A percentile compares a stretch with the other conserved stretches of the same genome.
Evolutionary conservation across 2,797 vertebrate species (phyloP).

Genomic region (Falco biarmicus): DNA sequence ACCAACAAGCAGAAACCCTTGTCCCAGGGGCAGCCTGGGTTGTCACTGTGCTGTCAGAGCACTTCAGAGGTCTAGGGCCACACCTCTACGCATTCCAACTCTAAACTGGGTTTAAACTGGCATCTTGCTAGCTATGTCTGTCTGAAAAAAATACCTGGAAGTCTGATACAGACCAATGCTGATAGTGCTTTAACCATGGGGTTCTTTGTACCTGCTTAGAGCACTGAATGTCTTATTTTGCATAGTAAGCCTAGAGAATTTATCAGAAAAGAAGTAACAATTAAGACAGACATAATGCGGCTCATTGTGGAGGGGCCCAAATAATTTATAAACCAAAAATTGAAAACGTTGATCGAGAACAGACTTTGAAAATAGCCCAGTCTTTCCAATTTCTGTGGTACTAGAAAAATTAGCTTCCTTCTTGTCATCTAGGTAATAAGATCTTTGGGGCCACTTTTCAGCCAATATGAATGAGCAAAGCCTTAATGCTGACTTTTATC

Average conservation of each 20-base stretch:
- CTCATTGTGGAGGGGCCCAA: not conserved
- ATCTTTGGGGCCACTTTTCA: not conserved
- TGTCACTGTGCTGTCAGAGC: not conserved
- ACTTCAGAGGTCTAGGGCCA: not conserved
- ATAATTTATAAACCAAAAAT: not conserved
- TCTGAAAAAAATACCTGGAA: not conserved
- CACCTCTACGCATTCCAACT: not conserved
- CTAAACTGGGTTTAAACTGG: not conserved
- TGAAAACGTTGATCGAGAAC: not conserved
- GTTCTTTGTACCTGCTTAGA: not conserved
- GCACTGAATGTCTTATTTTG: not conserved
- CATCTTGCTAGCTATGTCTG: not conserved
- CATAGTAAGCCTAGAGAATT: not conserved
- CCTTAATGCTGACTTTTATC: not conserved
- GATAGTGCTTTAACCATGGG: not conserved
- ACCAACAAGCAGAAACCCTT: not conserved
- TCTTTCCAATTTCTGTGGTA: not conserved
- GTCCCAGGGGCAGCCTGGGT: not conserved
- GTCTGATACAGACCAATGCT: not conserved
- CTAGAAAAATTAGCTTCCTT: not conserved
- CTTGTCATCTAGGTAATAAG: not conserved
- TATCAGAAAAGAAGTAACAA: not conserved
- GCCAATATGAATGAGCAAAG: not conserved
- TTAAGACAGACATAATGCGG: not conserved
- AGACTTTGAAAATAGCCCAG: not conserved